A percentile compares a stretch with the other conserved stretches of the same genome.
phyloP scores from a whole-genome alignment of 2,888 invertebrate species.

The Diaperis boleti region DNA sequence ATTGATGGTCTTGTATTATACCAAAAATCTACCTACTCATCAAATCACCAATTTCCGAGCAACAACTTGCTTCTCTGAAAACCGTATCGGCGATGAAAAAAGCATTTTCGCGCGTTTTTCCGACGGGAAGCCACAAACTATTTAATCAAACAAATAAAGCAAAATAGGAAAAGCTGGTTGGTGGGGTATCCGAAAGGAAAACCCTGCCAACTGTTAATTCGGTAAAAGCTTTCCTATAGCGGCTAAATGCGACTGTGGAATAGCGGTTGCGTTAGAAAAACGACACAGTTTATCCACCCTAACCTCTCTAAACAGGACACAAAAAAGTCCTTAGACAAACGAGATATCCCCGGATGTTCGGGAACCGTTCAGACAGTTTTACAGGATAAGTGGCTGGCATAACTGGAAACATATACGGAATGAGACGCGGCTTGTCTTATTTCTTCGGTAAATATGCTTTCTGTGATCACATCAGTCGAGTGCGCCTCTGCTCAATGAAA shows the following conservation, averaged over 20 bases:
- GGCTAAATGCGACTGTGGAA: slow-evolving; percentile 60
- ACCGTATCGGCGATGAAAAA: not conserved
- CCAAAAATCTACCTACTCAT: too few species aligned
- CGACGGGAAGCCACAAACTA: slow-evolving; percentile 16
- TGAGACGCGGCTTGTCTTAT: slow-evolving; percentile 33
- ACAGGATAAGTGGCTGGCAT: slow-evolving; percentile 42
- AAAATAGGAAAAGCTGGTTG: slow-evolving; percentile 35
- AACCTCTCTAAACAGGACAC: slow-evolving; percentile 54
- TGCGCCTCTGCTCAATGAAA: slow-evolving; percentile 35
- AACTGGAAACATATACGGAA: slow-evolving; percentile 26
- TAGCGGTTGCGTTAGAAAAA: slow-evolving; percentile 57
- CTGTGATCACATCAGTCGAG: slow-evolving; percentile 31
- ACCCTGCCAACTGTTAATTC: slow-evolving; percentile 62
- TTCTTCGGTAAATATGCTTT: slow-evolving; percentile 34
- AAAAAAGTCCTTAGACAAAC: slow-evolving; percentile 60
- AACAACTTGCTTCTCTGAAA: slow-evolving; percentile 2
- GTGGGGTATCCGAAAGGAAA: slow-evolving; percentile 30
- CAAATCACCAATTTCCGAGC: too few species aligned
- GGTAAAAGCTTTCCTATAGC: slow-evolving; percentile 65
- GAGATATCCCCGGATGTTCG: slow-evolving; percentile 51
- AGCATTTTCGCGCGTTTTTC: slow-evolving; percentile 8
- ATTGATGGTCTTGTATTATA: too few species aligned
- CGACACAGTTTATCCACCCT: slow-evolving; percentile 56
- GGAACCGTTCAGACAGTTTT: slow-evolving; percentile 42
- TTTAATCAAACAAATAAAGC: slow-evolving; percentile 40